phyloP scores from a whole-genome alignment of 2,888 invertebrate genomes.

The Oxycera nigricornis region DNA sequence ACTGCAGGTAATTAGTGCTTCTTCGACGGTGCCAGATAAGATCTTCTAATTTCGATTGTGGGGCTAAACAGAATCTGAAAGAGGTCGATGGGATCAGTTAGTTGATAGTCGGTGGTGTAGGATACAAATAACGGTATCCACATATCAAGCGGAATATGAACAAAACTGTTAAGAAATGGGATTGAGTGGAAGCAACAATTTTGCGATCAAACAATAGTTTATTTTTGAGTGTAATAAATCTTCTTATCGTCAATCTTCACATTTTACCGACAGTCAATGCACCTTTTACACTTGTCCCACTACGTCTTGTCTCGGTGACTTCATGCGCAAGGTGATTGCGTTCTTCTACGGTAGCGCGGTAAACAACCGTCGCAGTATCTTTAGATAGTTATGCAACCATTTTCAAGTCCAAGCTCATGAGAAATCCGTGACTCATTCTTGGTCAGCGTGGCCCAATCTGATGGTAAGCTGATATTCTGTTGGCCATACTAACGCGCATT shows the following conservation, averaged over 20 bases:
- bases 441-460: neutral
- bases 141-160: too few species aligned
- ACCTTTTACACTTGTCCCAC: neutral
- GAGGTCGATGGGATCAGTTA: too few species aligned
- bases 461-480: too few species aligned
- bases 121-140: too few species aligned
- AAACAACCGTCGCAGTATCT: neutral
- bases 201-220: neutral
- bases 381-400: slow-evolving; percentile 19
- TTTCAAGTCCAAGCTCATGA: slow-evolving; percentile 37
- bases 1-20: slow-evolving; percentile 38
- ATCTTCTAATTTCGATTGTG: too few species aligned
- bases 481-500: too few species aligned
- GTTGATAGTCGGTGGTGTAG: too few species aligned
- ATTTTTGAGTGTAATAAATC: neutral
- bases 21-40: too few species aligned
- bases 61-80: too few species aligned
- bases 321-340: neutral
- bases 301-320: neutral
- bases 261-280: slow-evolving; percentile 19
- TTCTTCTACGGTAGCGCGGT: neutral
- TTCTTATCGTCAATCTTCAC: neutral
- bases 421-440: neutral
- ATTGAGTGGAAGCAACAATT: neutral
- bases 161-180: neutral